phyloP scores from a whole-genome alignment of 92 coral and sea anemone species.

The Porites evermanni region DNA sequence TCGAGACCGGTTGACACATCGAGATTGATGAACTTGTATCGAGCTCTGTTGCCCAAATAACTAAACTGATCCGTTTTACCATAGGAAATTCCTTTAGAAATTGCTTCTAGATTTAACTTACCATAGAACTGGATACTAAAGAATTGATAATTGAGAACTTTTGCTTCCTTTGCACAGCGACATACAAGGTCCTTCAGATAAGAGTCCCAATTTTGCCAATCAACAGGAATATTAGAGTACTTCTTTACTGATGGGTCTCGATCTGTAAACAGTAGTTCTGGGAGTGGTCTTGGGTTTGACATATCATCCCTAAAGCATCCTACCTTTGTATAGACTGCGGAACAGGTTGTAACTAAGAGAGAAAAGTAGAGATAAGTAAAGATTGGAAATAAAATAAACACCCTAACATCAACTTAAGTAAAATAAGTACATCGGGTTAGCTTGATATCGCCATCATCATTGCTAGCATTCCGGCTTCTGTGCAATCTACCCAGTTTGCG shows the following conservation, averaged over 20 bases:
- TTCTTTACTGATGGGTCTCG: conserved; percentile 47
- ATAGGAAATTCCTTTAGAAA: not conserved
- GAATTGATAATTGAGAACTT: conserved; percentile 49
- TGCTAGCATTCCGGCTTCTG: no score
- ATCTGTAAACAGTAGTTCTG: conserved; percentile 65
- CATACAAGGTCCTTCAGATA: conserved; percentile 78
- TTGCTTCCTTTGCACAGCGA: conserved; percentile 83
- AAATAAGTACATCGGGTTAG: no score
- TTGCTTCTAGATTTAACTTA: conserved; percentile 25
- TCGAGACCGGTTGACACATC: no score
- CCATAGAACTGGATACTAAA: conserved; percentile 88
- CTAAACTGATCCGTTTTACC: not conserved
- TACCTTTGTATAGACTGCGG: conserved; percentile 59
- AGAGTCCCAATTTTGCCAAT: conserved; percentile 77
- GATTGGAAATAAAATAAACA: not conserved
- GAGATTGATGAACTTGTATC: no score
- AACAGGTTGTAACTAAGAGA: conserved; percentile 47
- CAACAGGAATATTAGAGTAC: conserved; percentile 57
- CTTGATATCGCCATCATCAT: no score
- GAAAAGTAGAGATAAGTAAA: not conserved
- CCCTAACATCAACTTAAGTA: not conserved
- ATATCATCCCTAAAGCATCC: conserved; percentile 81
- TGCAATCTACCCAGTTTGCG: no score
- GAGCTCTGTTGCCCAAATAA: no score
- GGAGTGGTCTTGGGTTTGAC: conserved; percentile 71